Conservation (phyloP, 2,888 invertebrate genomes). For the Eilema caniola region DNA sequence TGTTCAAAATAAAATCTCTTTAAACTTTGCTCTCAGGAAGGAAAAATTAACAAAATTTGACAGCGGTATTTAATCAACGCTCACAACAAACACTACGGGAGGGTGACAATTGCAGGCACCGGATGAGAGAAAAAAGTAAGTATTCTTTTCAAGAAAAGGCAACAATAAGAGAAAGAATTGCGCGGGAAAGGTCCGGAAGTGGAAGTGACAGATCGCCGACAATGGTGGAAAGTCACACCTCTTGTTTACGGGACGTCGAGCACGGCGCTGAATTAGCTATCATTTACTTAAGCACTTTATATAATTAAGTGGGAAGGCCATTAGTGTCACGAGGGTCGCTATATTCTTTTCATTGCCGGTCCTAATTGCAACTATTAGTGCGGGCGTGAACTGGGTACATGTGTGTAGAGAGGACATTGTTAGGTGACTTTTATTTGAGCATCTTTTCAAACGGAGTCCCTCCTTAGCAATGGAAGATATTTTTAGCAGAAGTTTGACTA, state of each 20-base stretch:
- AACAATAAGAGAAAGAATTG: constrained; percentile 82
- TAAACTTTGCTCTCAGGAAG: constrained; percentile 60
- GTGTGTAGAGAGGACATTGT: constrained; percentile 36
- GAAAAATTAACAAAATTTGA: constrained; percentile 78
- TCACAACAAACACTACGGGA: constrained; percentile 78
- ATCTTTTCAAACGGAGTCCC: not conserved
- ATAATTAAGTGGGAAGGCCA: constrained; percentile 82
- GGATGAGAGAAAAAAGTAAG: constrained; percentile 73
- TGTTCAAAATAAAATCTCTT: constrained; percentile 24
- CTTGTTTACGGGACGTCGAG: constrained; percentile 81
- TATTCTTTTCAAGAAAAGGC: constrained; percentile 82
- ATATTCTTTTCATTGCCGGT: constrained; percentile 73
- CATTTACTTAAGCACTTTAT: constrained; percentile 86
- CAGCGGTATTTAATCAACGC: constrained; percentile 83
- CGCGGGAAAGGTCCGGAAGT: constrained; percentile 79
- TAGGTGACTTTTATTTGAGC: constrained; percentile 35
- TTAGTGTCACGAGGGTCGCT: constrained; percentile 76
- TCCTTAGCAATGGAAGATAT: not conserved
- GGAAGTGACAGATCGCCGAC: constrained; percentile 85
- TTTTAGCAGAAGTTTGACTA: not conserved
- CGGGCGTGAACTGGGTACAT: constrained; percentile 40
- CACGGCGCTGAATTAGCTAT: constrained; percentile 81
- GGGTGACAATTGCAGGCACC: constrained; percentile 84
- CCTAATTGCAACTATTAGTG: constrained; percentile 73
- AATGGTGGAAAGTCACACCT: constrained; percentile 86